These are phyloP conservation scores for Neogobius melanostomus DNA, from an alignment of 2,113 vertebrate species.

Conservation along the genomic window DNA sequence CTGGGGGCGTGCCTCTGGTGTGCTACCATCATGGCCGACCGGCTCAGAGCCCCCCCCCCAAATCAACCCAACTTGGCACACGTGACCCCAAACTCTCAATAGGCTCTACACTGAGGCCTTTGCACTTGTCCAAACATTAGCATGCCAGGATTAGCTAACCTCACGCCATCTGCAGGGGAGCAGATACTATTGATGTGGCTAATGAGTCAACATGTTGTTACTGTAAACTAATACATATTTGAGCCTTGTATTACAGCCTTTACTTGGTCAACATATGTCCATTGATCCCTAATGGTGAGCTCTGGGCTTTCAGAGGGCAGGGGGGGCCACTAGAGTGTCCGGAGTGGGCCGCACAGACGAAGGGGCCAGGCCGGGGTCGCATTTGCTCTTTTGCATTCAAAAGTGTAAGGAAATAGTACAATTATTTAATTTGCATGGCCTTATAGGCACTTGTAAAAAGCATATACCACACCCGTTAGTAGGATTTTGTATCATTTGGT, in stretches of 20 bases:
- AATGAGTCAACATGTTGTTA: slow-evolving; percentile 81
- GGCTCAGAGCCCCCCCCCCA: no score
- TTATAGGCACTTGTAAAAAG: no score
- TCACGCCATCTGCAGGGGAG: slow-evolving; percentile 66
- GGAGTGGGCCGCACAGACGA: slow-evolving; percentile 79
- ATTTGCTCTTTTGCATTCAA: slow-evolving; percentile 51
- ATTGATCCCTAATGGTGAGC: slow-evolving; percentile 85
- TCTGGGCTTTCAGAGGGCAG: slow-evolving; percentile 69
- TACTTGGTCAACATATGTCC: slow-evolving; percentile 85
- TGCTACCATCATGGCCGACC: no score
- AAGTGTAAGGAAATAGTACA: no score
- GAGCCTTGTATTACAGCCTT: slow-evolving; percentile 79
- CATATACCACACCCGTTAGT: no score
- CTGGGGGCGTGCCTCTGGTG: no score
- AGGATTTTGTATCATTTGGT: no score
- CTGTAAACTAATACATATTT: slow-evolving; percentile 83
- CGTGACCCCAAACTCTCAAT: no score
- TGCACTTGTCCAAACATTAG: background rate
- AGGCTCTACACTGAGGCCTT: background rate
- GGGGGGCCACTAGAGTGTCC: slow-evolving; percentile 64
- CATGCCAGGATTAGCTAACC: slow-evolving; percentile 44
- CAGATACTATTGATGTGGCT: slow-evolving; percentile 71
- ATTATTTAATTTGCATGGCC: no score
- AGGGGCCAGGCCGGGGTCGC: slow-evolving; percentile 25
- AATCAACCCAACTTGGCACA: no score